Percentiles rank a stretch among this genome's conserved stretches.
Conservation (phyloP, 2,797 vertebrate species). For the Sarcophilus harrisii region DNA sequence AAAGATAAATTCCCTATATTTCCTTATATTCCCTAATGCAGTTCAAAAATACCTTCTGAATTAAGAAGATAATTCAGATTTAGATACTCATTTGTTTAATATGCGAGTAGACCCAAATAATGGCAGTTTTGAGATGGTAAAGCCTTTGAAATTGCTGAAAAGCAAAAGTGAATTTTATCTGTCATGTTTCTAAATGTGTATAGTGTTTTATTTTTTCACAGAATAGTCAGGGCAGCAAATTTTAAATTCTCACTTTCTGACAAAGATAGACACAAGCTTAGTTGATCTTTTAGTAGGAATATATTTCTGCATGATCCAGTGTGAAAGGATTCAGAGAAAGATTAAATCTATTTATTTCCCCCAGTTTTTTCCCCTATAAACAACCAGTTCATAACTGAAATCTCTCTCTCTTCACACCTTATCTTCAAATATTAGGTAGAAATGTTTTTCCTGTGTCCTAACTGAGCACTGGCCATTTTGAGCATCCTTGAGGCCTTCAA, state of each 20-base stretch:
- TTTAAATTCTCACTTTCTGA: neutral
- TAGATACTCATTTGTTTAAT: neutral
- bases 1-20: neutral
- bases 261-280: neutral
- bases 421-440: neutral
- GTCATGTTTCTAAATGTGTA: neutral
- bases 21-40: neutral
- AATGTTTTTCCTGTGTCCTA: neutral
- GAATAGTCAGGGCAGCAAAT: neutral
- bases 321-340: neutral
- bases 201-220: neutral
- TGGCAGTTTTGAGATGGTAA: neutral
- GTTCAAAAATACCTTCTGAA: neutral
- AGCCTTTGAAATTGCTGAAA: neutral
- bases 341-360: neutral
- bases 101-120: neutral
- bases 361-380: neutral
- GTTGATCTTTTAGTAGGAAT: neutral
- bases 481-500: fast-evolving
- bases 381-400: neutral
- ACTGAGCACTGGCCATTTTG: neutral
- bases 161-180: neutral
- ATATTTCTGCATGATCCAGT: neutral
- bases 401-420: neutral
- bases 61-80: neutral